These are phyloP conservation scores for Seriola dumerili DNA, from an alignment of 2,113 vertebrate species.

Conservation along the genomic window DNA sequence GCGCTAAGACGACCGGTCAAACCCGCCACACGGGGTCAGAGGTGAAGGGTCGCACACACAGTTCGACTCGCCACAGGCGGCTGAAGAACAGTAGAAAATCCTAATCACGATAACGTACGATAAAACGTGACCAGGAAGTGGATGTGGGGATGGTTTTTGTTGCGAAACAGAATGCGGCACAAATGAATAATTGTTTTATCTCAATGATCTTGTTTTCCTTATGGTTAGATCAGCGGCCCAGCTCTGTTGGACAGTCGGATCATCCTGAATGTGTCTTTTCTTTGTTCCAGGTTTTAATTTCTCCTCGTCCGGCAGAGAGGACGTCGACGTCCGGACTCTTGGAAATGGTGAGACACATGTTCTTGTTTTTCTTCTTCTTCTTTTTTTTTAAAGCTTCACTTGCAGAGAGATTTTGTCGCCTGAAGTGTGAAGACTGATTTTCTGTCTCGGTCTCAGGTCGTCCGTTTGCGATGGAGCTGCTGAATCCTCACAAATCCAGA, in stretches of 20 bases:
- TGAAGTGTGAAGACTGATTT: background rate
- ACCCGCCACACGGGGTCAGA: background rate
- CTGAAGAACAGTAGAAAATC: no score
- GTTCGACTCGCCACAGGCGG: no score
- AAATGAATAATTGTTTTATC: no score
- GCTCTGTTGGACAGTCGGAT: no score
- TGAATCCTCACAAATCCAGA: slow-evolving; percentile 91
- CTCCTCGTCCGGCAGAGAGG: slow-evolving; percentile 97
- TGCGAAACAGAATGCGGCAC: no score
- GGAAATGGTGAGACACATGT: slow-evolving; percentile 88
- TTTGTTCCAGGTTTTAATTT: slow-evolving; percentile 92
- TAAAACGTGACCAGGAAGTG: no score
- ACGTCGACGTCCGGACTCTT: slow-evolving; percentile 97
- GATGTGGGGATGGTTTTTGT: no score
- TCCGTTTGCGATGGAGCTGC: slow-evolving; percentile 96
- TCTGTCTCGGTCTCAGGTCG: slow-evolving; percentile 84
- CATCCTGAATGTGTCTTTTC: background rate
- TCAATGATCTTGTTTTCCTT: no score
- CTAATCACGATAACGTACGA: no score
- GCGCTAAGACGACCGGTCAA: rapidly evolving
- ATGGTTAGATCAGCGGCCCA: no score
- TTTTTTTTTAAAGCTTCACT: background rate
- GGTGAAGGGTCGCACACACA: background rate
- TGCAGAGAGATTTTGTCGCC: background rate
- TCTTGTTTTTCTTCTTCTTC: background rate